Evolutionary conservation across 2,797 vertebrate genomes (phyloP).

Genomic region (Labeo calbasu): DNA sequence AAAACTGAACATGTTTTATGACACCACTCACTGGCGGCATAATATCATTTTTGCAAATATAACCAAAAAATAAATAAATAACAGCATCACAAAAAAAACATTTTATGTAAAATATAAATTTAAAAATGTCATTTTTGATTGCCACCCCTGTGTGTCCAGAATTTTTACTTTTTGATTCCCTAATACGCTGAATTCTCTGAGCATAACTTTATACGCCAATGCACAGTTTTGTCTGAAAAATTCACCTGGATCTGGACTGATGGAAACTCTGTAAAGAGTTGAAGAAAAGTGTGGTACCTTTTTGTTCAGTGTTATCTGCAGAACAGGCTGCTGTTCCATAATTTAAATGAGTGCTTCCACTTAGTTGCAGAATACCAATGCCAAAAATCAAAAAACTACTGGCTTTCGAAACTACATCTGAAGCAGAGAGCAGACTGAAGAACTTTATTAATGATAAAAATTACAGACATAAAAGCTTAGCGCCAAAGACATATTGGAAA

Average conservation of each 20-base stretch:
- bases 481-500: not conserved
- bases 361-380: conserved; percentile 28
- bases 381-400: not conserved
- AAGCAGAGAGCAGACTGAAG: conserved; percentile 1
- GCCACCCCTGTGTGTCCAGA: not conserved
- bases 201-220: not conserved
- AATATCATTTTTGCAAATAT: not conserved
- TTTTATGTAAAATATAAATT: not conserved
- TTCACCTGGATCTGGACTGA: conserved; percentile 4
- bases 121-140: not conserved
- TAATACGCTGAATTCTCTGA: not conserved
- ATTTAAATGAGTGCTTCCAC: conserved; percentile 36
- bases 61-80: not conserved
- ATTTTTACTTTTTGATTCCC: conserved; percentile 1
- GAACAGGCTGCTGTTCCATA: conserved; percentile 20
- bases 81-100: not conserved
- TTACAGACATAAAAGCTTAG: conserved; percentile 26
- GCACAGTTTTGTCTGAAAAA: not conserved
- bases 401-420: conserved; percentile 8
- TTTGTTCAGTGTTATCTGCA: conserved; percentile 6
- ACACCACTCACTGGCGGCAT: too few relatives aligned
- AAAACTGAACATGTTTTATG: too few relatives aligned
- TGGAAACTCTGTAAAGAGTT: not conserved
- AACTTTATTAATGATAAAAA: conserved; percentile 25
- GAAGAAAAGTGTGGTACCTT: conserved; percentile 1